phyloP scores from a whole-genome alignment of 2,113 vertebrate species.

The Gambusia affinis region DNA sequence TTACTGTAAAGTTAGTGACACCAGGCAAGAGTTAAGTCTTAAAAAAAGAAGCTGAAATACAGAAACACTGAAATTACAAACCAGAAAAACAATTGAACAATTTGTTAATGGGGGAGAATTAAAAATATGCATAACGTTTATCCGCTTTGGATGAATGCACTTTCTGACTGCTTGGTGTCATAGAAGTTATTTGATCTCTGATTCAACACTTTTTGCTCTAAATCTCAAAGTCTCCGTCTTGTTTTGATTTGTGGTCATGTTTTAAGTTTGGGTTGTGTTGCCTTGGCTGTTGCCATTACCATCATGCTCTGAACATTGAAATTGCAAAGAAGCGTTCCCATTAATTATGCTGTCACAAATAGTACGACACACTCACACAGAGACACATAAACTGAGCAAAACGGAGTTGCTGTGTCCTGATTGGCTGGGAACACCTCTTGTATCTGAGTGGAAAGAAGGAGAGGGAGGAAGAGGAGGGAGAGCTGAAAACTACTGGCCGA shows the following conservation, averaged over 20 bases:
- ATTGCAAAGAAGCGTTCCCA: background rate
- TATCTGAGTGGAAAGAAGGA: slow-evolving; percentile 63
- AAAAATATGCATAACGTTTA: no score
- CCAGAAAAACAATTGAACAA: no score
- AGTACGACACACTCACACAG: slow-evolving; percentile 5
- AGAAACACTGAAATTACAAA: no score
- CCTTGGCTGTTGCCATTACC: background rate
- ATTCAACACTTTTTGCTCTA: background rate
- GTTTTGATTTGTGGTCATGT: background rate
- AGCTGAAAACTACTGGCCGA: slow-evolving; percentile 21
- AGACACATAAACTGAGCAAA: background rate
- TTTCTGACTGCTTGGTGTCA: no score
- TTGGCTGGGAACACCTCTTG: slow-evolving; percentile 61
- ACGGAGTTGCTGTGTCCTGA: slow-evolving; percentile 34
- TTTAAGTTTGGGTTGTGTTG: background rate
- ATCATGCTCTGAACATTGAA: background rate
- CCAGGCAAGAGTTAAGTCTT: no score
- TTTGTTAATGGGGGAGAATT: no score
- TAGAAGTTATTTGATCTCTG: background rate
- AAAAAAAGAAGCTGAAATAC: no score
- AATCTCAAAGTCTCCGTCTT: background rate
- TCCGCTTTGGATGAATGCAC: no score
- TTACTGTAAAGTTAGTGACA: no score
- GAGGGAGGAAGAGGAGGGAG: slow-evolving; percentile 20
- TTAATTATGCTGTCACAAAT: background rate